Conservation (phyloP, 1,140 invertebrate genomes). For the Carposina sasakii region DNA sequence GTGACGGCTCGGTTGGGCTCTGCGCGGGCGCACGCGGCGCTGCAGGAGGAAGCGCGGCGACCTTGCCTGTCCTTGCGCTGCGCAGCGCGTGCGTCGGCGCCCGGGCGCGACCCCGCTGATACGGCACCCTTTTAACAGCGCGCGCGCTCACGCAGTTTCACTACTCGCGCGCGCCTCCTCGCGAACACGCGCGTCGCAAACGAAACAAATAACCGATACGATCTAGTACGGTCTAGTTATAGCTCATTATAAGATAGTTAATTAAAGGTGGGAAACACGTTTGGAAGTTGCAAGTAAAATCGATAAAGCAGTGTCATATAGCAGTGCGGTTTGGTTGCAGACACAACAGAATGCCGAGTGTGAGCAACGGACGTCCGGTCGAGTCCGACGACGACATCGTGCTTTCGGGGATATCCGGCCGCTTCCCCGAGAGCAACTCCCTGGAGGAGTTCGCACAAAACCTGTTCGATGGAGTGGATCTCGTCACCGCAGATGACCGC, state of each 20-base stretch:
- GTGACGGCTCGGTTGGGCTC: no score
- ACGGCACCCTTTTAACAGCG: slow-evolving; percentile 54
- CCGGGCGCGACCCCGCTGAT: slow-evolving; percentile 57
- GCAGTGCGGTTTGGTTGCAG: no score
- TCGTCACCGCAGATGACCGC: slow-evolving; percentile 90
- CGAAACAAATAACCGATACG: no score
- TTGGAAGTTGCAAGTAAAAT: no score
- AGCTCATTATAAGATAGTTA: no score
- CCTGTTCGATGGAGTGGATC: slow-evolving; percentile 88
- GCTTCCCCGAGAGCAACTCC: slow-evolving; percentile 89
- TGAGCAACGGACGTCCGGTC: slow-evolving; percentile 11
- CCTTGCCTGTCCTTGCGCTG: slow-evolving; percentile 54
- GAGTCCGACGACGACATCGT: slow-evolving; percentile 84
- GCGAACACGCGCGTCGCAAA: slow-evolving; percentile 21
- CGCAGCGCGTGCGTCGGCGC: slow-evolving; percentile 34
- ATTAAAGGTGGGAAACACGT: no score
- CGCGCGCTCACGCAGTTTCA: slow-evolving; percentile 32
- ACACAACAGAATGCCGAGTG: no score
- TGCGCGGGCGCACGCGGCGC: no score
- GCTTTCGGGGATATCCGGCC: slow-evolving; percentile 91
- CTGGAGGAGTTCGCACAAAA: slow-evolving; percentile 92
- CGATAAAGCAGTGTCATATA: no score
- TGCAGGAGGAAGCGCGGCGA: slow-evolving; percentile 38
- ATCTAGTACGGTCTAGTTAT: no score
- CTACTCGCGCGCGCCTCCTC: slow-evolving; percentile 14